These are phyloP conservation scores for Acrocephalus arundinaceus DNA, from an alignment of 2,113 vertebrate species.

Conservation along the genomic window DNA sequence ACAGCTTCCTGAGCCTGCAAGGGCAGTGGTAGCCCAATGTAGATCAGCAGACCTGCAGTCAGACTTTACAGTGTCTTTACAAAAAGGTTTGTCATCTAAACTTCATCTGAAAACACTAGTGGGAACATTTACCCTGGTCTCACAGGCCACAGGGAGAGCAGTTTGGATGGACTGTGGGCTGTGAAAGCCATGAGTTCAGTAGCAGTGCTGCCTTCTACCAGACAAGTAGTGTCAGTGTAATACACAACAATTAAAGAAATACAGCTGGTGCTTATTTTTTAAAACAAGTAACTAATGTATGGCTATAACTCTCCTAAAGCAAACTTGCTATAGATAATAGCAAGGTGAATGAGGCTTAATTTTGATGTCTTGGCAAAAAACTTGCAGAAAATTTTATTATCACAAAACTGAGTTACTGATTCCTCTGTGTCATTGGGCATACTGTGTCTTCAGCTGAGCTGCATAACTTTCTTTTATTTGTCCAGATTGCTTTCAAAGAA, in stretches of 20 bases:
- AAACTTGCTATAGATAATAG: not conserved
- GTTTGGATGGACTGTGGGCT: not conserved
- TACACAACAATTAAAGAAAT: not conserved
- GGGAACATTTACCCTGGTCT: not conserved
- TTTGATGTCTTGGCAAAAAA: not conserved
- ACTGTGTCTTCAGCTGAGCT: not conserved
- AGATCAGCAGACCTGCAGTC: not conserved
- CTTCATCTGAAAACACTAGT: not conserved
- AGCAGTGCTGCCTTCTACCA: not conserved
- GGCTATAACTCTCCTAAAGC: not conserved
- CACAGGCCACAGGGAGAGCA: not conserved
- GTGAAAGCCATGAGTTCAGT: not conserved
- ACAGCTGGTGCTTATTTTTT: not conserved
- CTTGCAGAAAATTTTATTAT: not conserved
- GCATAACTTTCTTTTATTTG: not conserved
- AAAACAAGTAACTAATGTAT: not conserved
- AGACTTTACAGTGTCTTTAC: rapidly evolving
- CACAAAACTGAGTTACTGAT: not conserved
- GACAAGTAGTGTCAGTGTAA: not conserved
- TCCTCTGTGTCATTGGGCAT: not conserved
- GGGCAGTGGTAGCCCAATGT: not conserved
- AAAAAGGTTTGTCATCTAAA: not conserved
- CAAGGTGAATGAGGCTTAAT: not conserved
- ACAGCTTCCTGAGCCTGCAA: not conserved
- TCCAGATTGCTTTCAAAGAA: not conserved